These are phyloP conservation scores for Drosophila mayaguana DNA, from an alignment of 2,888 invertebrate genomes.

Conservation along the genomic window DNA sequence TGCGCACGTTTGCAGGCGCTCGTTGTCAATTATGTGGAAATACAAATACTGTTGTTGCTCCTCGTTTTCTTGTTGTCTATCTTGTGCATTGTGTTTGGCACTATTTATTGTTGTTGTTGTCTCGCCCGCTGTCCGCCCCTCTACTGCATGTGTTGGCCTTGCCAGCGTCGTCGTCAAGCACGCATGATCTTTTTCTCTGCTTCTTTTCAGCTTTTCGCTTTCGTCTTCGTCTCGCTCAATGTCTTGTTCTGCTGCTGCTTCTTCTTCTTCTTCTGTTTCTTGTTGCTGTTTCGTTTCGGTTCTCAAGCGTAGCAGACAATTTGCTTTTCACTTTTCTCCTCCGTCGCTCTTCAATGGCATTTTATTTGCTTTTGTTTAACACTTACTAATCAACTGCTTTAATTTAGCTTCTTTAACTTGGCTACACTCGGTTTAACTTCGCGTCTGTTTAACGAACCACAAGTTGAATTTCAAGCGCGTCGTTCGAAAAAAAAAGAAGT, in stretches of 20 bases:
- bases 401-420: constrained; percentile 10
- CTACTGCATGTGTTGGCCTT: constrained; percentile 39
- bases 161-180: constrained; percentile 51
- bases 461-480: constrained; percentile 58
- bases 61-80: constrained; percentile 36
- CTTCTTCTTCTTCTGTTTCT: constrained; percentile 25
- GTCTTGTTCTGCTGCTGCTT: constrained; percentile 19
- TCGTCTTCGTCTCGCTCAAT: constrained; percentile 31
- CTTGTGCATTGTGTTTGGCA: constrained; percentile 64
- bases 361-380: constrained; percentile 31
- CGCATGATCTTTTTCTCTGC: constrained; percentile 63
- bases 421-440: constrained; percentile 36
- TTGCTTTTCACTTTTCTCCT: constrained; percentile 65
- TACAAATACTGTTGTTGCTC: constrained; percentile 42
- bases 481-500: constrained; percentile 33
- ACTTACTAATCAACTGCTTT: constrained; percentile 7
- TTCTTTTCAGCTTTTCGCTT: constrained; percentile 60
- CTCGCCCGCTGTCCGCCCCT: constrained; percentile 35
- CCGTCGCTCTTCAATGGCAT: constrained; percentile 51
- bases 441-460: constrained; percentile 51
- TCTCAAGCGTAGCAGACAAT: constrained; percentile 67
- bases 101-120: constrained; percentile 43
- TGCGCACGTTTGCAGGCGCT: constrained; percentile 53
- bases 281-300: constrained; percentile 58
- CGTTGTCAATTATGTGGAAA: constrained; percentile 61